Base-by-base conservation (phyloP, 2,797 vertebrate species). In the Macroramphosus scolopax region DNA sequence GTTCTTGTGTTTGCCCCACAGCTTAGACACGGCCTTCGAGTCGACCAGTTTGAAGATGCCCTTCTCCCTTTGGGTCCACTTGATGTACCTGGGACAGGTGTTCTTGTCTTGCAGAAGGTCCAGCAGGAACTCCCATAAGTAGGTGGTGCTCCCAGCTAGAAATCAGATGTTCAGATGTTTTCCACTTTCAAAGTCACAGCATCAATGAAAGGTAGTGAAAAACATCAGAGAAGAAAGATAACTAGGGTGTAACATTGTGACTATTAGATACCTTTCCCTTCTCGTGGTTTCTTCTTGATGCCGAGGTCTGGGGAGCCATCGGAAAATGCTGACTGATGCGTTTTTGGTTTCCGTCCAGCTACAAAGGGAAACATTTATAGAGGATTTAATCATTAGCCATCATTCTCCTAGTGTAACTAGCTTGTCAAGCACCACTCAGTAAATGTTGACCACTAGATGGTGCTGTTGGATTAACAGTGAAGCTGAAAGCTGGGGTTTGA, bases 1-100 rank as follows among this genome's bases (percentile, higher is more conserved):
- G 89, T 99, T 99, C 87, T 99, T 99, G 84, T 99, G 96, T 74
- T 97, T 97, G 5, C 96, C 96, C 96, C 96, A 99, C 51, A 99
- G 90, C 69, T 93, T 97, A 60, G 96, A 99, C 51, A 99, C 96
- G 0, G 94, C 96, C 84, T 99, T 99, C 0, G 96, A 98, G 78
- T 99, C 96, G 16, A 99, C 96, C 42, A 99, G 91, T 62, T 99
- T 99, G 72, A 99, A 99, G 76, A 98, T 99, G 63, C 96, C 96
- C 65, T 98, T 98, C 79, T 99, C 96, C 66, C 96, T 89, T 84
- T 99, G 95, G 8, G 96, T 99, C 96, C 96, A 99, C 67, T 98
- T 98, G 77, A 99, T 99, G 38, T 94, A 99, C 18, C 94, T 89
- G 58, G 96, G 96, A 83, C 96, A 99, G 3, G 96, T 99, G 77